Percentiles rank a stretch among this genome's conserved stretches.
phyloP scores from a whole-genome alignment of 1,140 invertebrate species.

The Tetramorium parvispinum region DNA sequence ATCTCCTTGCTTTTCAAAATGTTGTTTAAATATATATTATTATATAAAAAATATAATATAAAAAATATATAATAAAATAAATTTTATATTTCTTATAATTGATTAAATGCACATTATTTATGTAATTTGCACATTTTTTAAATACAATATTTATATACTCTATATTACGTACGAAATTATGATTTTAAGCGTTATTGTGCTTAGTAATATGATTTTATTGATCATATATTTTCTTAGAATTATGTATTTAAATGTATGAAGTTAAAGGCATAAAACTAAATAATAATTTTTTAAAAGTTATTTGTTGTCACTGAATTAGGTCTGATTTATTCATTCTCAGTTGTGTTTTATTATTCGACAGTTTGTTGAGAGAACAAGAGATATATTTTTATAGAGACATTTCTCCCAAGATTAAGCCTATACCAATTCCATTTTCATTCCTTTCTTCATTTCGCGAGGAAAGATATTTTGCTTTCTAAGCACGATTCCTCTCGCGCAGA shows the following conservation, averaged over 20 bases:
- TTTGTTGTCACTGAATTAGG: background rate
- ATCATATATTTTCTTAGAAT: background rate
- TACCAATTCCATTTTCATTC: constrained; percentile 14
- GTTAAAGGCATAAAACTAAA: background rate
- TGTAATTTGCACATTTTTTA: background rate
- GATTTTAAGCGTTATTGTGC: background rate
- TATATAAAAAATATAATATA: too few relatives aligned
- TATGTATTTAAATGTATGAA: background rate
- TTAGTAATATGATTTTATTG: background rate
- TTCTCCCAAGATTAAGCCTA: constrained; percentile 34
- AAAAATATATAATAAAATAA: too few relatives aligned
- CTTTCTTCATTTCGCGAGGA: background rate
- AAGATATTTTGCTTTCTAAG: constrained; percentile 40
- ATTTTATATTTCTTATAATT: background rate
- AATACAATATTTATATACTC: background rate
- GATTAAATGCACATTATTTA: background rate
- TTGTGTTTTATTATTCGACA: background rate
- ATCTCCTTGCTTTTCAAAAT: background rate
- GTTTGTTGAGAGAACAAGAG: background rate
- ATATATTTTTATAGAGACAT: constrained; percentile 23
- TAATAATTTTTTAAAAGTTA: constrained; percentile 37
- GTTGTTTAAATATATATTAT: too few relatives aligned
- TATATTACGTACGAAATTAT: background rate
- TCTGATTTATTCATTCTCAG: background rate
- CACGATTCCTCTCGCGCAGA: constrained; percentile 16